Percentiles rank a stretch among this genome's conserved stretches.
Conservation (phyloP, 92 coral and sea anemone genomes). For the Umimayanthus kanabou region DNA sequence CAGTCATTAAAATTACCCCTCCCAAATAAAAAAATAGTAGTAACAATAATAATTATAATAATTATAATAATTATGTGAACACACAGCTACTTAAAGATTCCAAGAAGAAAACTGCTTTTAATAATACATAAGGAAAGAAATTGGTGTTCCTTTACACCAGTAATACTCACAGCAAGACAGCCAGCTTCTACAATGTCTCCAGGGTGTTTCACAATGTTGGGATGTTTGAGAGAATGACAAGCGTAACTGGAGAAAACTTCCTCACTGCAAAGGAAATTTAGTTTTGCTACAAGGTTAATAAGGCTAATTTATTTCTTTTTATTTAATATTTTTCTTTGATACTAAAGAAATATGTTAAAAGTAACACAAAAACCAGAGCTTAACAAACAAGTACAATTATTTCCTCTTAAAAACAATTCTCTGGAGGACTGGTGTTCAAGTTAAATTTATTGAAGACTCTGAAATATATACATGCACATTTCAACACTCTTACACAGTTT, state of each 20-base stretch:
- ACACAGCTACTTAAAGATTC: background rate
- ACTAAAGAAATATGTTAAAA: too few relatives aligned
- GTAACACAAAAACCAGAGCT: background rate
- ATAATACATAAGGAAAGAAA: background rate
- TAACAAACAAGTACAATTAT: background rate
- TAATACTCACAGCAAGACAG: conserved; percentile 81
- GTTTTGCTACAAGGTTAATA: background rate
- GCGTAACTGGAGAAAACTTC: conserved; percentile 90
- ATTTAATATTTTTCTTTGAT: too few relatives aligned
- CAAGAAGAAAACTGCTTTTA: background rate
- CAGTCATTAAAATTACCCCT: too few relatives aligned
- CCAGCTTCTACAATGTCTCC: conserved; percentile 99
- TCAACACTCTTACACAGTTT: too few relatives aligned
- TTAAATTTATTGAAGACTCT: too few relatives aligned
- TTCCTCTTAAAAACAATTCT: too few relatives aligned
- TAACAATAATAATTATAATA: too few relatives aligned
- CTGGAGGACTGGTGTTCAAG: too few relatives aligned
- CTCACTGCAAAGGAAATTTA: conserved; percentile 55
- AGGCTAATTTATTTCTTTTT: too few relatives aligned
- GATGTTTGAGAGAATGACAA: conserved; percentile 72
- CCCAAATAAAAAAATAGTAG: too few relatives aligned
- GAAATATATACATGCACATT: too few relatives aligned
- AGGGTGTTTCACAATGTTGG: conserved; percentile 75
- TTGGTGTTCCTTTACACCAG: background rate
- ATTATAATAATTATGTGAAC: too few relatives aligned